A percentile compares a stretch with the other conserved stretches of the same genome.
phyloP scores from a whole-genome alignment of 2,797 vertebrate species.

The Pseudomugil gertrudae region DNA sequence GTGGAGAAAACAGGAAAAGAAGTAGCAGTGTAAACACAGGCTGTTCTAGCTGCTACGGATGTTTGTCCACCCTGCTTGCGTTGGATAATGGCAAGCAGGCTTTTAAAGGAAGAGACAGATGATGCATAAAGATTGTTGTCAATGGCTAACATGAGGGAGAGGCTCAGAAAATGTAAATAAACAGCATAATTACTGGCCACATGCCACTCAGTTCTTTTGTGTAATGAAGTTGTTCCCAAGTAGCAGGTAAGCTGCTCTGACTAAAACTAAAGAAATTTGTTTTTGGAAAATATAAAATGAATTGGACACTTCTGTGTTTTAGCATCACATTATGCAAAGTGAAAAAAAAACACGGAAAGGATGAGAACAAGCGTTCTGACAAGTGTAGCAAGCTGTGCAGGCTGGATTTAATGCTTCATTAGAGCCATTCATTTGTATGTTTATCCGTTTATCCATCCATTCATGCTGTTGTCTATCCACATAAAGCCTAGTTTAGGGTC shows the following conservation, averaged over 20 bases:
- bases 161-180: slow-evolving; percentile 49
- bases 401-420: not conserved
- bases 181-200: slow-evolving; percentile 33
- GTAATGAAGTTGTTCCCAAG: slow-evolving; percentile 19
- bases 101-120: slow-evolving; percentile 43
- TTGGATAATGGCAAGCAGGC: slow-evolving; percentile 42
- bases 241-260: not conserved
- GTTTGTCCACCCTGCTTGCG: slow-evolving; percentile 42
- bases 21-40: slow-evolving; percentile 45
- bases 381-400: not conserved
- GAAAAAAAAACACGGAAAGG: slow-evolving; percentile 3
- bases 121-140: slow-evolving; percentile 33
- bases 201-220: slow-evolving; percentile 36
- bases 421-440: slow-evolving; percentile 8
- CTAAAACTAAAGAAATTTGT: not conserved
- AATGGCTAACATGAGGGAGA: slow-evolving; percentile 30
- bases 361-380: not conserved
- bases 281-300: slow-evolving; percentile 2
- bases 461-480: not conserved
- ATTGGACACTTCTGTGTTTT: slow-evolving; percentile 5
- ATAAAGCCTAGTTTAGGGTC: not conserved
- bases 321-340: slow-evolving; percentile 6
- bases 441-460: not conserved
- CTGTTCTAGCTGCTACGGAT: slow-evolving; percentile 30
- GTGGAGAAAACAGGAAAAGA: slow-evolving; percentile 14